Evolutionary conservation across 2,888 invertebrate genomes (phyloP), one percentile per base, ranked within the genome.

Genomic region (Pseudanteris insignis): DNA sequence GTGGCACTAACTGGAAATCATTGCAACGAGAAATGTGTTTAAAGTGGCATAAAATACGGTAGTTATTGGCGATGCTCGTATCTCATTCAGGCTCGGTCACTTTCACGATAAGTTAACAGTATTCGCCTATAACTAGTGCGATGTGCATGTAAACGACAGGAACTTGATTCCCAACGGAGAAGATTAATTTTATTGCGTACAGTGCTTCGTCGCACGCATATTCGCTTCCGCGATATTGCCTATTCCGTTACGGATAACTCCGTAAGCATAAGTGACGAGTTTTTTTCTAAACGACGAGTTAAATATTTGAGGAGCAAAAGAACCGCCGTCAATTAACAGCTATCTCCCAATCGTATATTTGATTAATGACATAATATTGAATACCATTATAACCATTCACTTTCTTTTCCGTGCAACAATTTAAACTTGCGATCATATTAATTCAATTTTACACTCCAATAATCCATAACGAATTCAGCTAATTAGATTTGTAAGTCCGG

Each of bases 41-140:
- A n/a, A n/a, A n/a, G 34, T 46, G 50, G 34, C 50, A 40, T 15
- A 40, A 36, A 47, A 48, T 48, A 48, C 43, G 43, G 40, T 38
- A 51, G 51, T 50, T 12, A 30, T 46, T 29, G 8, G 30, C 18
- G 29, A 14, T 34, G 21, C 36, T 47, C 51, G 43, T 60, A 60
- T 54, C 54, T 54, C 30, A 44, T 46, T 38, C 26, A n/a, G 33
- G 29, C 48, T 36, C 55, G 46, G 55, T 51, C 44, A 61, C 67
- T 68, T 69, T 68, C 67, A 68, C 67, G 61, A 54, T 66, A 59
- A 64, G 54, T 57, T 43, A 37, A 36, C 46, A 43, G 53, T 38
- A 43, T 47, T 41, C 47, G 40, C 12, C 21, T 36, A 47, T 38
- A 59, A 47, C 32, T 38, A 38, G 30, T 15, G 43, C 53, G 50